These are phyloP conservation scores for Dasypus novemcinctus DNA, from an alignment of 2,113 vertebrate genomes.

Conservation along the genomic window DNA sequence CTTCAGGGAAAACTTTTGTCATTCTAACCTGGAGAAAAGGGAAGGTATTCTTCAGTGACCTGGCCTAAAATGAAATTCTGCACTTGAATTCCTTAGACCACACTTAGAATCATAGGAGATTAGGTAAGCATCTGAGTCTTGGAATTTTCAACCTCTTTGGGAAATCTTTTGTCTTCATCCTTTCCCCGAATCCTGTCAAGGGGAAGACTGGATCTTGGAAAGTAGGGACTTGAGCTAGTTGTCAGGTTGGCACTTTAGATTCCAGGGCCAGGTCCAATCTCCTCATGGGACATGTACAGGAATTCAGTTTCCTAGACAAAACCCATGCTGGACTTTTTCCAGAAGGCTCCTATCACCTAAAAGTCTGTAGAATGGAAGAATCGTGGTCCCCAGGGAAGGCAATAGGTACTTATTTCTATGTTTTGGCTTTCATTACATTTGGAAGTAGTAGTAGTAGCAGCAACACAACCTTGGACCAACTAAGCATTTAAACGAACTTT, in stretches of 20 bases:
- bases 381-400: not conserved
- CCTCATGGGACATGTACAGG: not conserved
- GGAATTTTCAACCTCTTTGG: not conserved
- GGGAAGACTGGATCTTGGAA: not conserved
- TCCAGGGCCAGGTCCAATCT: constrained; percentile 11
- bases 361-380: not conserved
- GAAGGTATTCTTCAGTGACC: not conserved
- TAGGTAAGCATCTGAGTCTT: not conserved
- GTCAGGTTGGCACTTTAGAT: not conserved
- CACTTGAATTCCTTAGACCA: not conserved
- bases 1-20: not conserved
- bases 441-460: constrained; percentile 21
- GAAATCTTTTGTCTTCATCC: not conserved
- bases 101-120: constrained; percentile 22
- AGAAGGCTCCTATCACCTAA: constrained; percentile 25
- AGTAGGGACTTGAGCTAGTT: constrained; percentile 19
- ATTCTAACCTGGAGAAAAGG: constrained; percentile 1
- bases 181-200: not conserved
- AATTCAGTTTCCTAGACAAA: constrained; percentile 32
- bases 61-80: not conserved
- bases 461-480: constrained; percentile 36
- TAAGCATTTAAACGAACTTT: constrained; percentile 64
- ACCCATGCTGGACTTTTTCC: not conserved
- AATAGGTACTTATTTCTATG: constrained; percentile 6
- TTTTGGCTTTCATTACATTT: constrained; percentile 46